These are phyloP conservation scores for Rhinichthys klamathensis DNA, from an alignment of 2,113 vertebrate species.

Conservation along the genomic window DNA sequence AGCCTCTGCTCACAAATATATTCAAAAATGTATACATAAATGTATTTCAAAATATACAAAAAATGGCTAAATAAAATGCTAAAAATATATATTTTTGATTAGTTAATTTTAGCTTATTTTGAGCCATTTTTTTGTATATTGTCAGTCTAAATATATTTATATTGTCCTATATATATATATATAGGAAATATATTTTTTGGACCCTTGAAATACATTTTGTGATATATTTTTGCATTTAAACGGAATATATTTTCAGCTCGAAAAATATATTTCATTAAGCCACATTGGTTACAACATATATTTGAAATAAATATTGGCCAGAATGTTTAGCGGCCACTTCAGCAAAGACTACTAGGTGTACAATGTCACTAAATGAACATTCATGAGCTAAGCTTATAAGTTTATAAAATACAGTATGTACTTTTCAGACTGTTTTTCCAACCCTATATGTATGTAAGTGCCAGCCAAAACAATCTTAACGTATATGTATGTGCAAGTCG, in stretches of 20 bases:
- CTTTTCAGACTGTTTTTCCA: not conserved
- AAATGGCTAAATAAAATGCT: not conserved
- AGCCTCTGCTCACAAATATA: not conserved
- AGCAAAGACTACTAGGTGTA: not conserved
- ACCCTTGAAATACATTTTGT: not conserved
- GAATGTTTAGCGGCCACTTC: not conserved
- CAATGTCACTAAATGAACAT: not conserved
- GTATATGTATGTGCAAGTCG: not conserved
- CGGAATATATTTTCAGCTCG: not conserved
- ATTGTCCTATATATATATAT: not conserved
- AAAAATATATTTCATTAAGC: not conserved
- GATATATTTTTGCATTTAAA: no score
- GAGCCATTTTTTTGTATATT: not conserved
- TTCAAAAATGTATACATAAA: constrained; percentile 2
- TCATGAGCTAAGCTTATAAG: not conserved
- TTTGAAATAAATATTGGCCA: not conserved
- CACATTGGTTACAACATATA: no score
- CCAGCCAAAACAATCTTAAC: not conserved
- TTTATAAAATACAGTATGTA: not conserved
- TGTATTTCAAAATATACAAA: not conserved
- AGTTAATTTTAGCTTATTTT: not conserved
- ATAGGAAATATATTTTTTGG: not conserved
- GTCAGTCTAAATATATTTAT: not conserved
- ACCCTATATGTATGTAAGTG: not conserved
- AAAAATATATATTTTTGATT: not conserved